Evolutionary conservation across 2,113 vertebrate species (phyloP).

Genomic region (Neomonachus schauinslandi): DNA sequence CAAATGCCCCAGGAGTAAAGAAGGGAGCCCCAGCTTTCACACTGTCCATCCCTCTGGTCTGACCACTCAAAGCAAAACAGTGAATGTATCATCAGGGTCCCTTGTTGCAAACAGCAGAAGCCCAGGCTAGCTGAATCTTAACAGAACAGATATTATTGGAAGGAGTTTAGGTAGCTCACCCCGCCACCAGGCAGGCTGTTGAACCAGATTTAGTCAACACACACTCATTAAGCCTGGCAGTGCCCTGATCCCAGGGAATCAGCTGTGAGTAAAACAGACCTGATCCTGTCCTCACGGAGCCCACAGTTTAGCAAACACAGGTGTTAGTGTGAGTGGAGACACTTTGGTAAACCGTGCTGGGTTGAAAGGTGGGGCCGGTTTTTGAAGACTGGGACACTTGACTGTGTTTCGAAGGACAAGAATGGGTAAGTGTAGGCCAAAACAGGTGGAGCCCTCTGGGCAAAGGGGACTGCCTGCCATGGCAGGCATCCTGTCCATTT

Average conservation of each 20-base stretch:
- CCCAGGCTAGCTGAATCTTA: not conserved
- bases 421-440: not conserved
- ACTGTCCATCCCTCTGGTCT: not conserved
- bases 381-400: not conserved
- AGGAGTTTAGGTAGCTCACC: not conserved
- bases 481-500: not conserved
- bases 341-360: fast-evolving
- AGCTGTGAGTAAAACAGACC: not conserved
- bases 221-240: not conserved
- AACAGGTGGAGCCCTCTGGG: not conserved
- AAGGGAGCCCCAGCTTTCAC: not conserved
- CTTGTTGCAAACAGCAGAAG: not conserved
- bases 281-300: not conserved
- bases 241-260: not conserved
- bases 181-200: not conserved
- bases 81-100: not conserved
- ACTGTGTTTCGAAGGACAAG: not conserved
- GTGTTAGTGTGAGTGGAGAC: not conserved
- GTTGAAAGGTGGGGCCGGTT: not conserved
- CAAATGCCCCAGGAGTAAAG: not conserved
- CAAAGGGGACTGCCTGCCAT: too few relatives aligned
- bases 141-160: not conserved
- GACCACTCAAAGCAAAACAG: not conserved
- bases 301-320: not conserved
- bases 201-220: not conserved